These are phyloP conservation scores for Parasteatoda lunata DNA, from an alignment of 2,888 invertebrate genomes.

Conservation along the genomic window DNA sequence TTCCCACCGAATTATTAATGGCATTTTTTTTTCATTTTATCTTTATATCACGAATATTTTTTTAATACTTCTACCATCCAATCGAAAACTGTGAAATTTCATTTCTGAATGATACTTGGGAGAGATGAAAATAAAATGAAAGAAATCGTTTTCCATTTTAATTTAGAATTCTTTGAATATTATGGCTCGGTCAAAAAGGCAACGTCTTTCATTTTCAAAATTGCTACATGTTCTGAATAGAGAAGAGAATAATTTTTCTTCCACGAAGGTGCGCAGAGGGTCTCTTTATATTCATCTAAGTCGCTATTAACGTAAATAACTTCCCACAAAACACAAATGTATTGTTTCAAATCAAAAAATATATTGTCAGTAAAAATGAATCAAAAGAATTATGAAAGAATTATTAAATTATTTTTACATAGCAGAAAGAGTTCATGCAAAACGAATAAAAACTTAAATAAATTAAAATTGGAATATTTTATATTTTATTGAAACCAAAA, in stretches of 20 bases:
- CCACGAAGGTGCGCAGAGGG: background rate
- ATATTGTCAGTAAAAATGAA: too few relatives aligned
- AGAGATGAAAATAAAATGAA: background rate
- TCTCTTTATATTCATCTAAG: too few relatives aligned
- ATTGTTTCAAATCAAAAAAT: too few relatives aligned
- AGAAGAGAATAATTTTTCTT: background rate
- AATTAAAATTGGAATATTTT: too few relatives aligned
- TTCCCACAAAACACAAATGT: too few relatives aligned
- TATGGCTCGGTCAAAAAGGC: conserved; percentile 3
- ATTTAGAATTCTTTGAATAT: conserved; percentile 1
- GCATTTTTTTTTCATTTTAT: conserved; percentile 19
- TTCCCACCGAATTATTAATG: conserved; percentile 46
- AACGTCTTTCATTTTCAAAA: background rate
- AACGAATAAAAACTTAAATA: too few relatives aligned
- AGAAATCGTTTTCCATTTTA: conserved; percentile 12
- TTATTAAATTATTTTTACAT: too few relatives aligned
- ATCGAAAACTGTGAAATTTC: conserved; percentile 16
- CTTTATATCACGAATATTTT: conserved; percentile 1
- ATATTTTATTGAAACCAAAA: too few relatives aligned
- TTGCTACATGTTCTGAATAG: background rate
- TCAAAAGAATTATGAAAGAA: too few relatives aligned
- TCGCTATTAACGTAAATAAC: too few relatives aligned
- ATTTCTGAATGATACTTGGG: background rate
- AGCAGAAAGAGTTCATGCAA: too few relatives aligned
- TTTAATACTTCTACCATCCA: conserved; percentile 11